Evolutionary conservation across 2,888 invertebrate species (phyloP), one percentile per base, ranked within the genome.

Genomic region (Philopedon plagiatum): DNA sequence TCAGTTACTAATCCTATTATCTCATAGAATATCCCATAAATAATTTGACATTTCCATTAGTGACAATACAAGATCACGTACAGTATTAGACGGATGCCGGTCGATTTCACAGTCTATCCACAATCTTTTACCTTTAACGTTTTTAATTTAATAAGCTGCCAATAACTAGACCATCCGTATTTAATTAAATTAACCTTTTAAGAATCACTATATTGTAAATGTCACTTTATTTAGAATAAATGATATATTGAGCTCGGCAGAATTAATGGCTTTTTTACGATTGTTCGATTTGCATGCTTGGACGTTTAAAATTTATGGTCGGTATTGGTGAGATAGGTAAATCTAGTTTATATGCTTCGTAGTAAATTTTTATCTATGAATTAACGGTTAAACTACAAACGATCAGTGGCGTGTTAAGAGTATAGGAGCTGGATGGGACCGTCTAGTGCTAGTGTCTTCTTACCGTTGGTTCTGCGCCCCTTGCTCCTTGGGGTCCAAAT

Each of bases 171-270:
- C 71, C 74, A 74, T 74, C 74, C 58, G 60, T 32, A 67, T 71
- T 67, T 74, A 74, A 74, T 74, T 74, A 57, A 74, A 71, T 74
- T 74, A 74, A 74, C 74, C 74, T 74, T 74, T 74, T 64, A 68
- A 64, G 60, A 65, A 19, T 57, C 58, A 70, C 61, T 18, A 41
- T 61, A 60, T 62, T 66, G 67, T 71, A 71, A 74, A 74, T 74
- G 74, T 74, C 74, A 71, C 61, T 74, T 58, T 74, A 74, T 74
- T 74, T 62, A 70, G 70, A 70, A 57, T 70, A 70, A 51, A 64
- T 74, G 74, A 74, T 74, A 67, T 74, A 74, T 74, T 49, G 74
- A 57, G 67, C 39, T 46, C 63, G 13, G 57, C 57, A 41, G 67
- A 67, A 74, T 71, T 62, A 63, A 74, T 74, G 61, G 51, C 63